Evolutionary conservation across 2,797 vertebrate genomes (phyloP), one percentile per base, ranked within the genome.

Genomic region (Nothura maculosa): DNA sequence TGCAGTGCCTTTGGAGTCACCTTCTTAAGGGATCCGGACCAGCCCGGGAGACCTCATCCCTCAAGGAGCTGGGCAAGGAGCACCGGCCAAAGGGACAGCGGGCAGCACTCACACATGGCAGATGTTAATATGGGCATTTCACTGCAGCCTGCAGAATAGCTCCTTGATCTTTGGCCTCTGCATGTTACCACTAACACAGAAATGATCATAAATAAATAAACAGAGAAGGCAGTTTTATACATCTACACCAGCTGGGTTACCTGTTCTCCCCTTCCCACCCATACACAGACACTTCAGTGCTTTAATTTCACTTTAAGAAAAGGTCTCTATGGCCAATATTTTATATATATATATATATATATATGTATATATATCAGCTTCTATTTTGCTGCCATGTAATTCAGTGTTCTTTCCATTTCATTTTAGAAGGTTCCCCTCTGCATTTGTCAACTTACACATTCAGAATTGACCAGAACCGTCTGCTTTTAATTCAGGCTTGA

Each of bases 171-270:
- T 81, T 47, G 73, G 58, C 54, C 27, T 81, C 85, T 20, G 17
- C 16, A 76, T 81, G 54, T 89, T 79, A 75, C 10, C 30, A 55
- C 69, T 68, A n/a, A 0, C 5, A 36, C 32, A 73, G 5, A 1
- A 52, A 50, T 1, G 0, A 30, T 63, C 70, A 89, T 55, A 83
- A 48, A 77, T 34, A 67, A 77, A 81, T 27, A 83, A 91, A 84
- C 47, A 81, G 30, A 66, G 74, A 55, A 88, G 88, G 81, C 81
- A 91, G 52, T 27, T 52, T 38, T 20, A 55, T 0, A 0, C 60
- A 64, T 32, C 66, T 84, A 50, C 72, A 58, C 62, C 63, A 83
- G 28, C 74, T 83, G 57, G 36, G 17, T 68, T 91, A 87, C 79
- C 75, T 92, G 70, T 48, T 86, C 79, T 24, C 40, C 34, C 22